A percentile compares a stretch with the other conserved stretches of the same genome.
Conservation (phyloP, 2,888 invertebrate species). For the Hyposoter didymator region DNA sequence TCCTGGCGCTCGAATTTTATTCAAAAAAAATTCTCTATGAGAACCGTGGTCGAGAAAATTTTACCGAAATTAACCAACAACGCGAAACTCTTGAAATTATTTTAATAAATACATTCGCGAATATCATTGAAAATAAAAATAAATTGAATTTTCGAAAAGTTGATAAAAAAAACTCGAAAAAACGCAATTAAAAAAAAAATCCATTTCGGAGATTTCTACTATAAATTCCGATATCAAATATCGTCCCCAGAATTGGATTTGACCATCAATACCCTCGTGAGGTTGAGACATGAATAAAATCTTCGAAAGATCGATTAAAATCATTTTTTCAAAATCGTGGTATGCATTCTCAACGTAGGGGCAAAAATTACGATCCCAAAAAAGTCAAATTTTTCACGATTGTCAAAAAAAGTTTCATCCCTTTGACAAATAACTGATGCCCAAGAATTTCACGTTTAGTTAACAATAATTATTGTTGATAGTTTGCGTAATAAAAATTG, state of each 20-base stretch:
- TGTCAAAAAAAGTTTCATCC: background rate
- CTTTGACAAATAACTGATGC: background rate
- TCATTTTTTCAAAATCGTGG: background rate
- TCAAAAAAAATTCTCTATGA: background rate
- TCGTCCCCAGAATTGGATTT: too few relatives aligned
- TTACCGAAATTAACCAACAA: background rate
- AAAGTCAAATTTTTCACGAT: background rate
- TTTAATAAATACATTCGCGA: background rate
- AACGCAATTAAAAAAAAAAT: background rate
- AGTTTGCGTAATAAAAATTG: too few relatives aligned
- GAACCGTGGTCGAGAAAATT: background rate
- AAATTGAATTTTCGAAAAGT: background rate
- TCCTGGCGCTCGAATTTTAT: background rate
- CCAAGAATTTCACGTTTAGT: background rate
- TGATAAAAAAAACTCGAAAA: background rate
- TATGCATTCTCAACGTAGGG: background rate
- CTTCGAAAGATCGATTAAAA: too few relatives aligned
- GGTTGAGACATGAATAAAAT: too few relatives aligned
- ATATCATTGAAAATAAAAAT: background rate
- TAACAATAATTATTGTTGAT: too few relatives aligned
- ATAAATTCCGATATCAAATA: background rate
- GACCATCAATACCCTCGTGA: too few relatives aligned
- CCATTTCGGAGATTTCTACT: background rate
- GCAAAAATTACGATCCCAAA: background rate
- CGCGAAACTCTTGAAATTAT: background rate